Conservation (phyloP, 2,888 invertebrate species). For the Atrina japonica region DNA sequence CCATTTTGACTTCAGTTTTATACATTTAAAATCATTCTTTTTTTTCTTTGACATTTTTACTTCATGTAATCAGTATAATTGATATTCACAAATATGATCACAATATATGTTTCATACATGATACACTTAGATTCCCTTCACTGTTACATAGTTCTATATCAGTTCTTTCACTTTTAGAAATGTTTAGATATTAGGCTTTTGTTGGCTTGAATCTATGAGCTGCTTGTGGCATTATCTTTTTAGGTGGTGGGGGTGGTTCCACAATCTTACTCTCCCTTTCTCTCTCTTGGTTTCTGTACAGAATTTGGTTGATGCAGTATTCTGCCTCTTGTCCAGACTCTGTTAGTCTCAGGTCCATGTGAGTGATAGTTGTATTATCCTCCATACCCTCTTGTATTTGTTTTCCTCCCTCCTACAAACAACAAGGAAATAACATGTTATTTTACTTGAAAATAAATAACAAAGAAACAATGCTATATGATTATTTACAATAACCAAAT, state of each 20-base stretch:
- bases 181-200: conserved; percentile 1
- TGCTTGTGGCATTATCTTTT: conserved; percentile 67
- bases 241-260: conserved; percentile 57
- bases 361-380: conserved; percentile 76
- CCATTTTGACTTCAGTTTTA: too few species aligned
- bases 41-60: too few species aligned
- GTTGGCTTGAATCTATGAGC: conserved; percentile 67
- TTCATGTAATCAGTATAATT: too few species aligned
- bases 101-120: too few species aligned
- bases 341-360: conserved; percentile 79
- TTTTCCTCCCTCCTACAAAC: conserved; percentile 80
- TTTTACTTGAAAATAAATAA: not conserved
- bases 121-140: too few species aligned
- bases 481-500: not conserved
- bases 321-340: conserved; percentile 80
- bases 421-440: not conserved
- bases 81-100: too few species aligned
- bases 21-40: too few species aligned
- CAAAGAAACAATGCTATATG: not conserved
- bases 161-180: too few species aligned
- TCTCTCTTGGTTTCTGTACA: conserved; percentile 77
- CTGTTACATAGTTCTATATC: too few species aligned
- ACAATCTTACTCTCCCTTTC: conserved; percentile 70
- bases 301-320: conserved; percentile 79
- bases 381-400: conserved; percentile 81